phyloP scores from a whole-genome alignment of 2,113 vertebrate genomes.

The Oncorhynchus gorbuscha region DNA sequence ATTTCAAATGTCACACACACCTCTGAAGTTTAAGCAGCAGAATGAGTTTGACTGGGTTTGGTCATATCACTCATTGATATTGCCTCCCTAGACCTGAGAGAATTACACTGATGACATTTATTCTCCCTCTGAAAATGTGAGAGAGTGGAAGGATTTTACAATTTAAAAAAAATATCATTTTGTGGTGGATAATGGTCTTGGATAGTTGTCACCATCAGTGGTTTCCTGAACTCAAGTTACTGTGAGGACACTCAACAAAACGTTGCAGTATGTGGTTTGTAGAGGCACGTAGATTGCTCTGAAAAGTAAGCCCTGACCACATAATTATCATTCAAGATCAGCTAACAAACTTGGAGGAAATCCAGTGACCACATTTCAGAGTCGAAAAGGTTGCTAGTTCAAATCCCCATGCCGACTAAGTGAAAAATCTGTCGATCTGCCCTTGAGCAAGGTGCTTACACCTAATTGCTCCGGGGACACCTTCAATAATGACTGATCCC shows the following conservation, averaged over 20 bases:
- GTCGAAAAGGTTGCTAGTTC: too few species aligned
- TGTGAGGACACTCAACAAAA: background rate
- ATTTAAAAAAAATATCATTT: background rate
- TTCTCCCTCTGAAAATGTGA: background rate
- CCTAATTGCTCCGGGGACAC: too few species aligned
- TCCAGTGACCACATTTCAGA: background rate
- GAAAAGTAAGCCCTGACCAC: background rate
- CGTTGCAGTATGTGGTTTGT: background rate
- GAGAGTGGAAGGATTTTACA: background rate
- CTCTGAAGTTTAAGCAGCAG: slow-evolving; percentile 3
- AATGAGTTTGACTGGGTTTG: background rate
- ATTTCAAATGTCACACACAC: background rate
- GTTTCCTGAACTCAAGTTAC: background rate
- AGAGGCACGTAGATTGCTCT: background rate
- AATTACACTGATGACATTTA: slow-evolving; percentile 7
- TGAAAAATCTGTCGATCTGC: too few species aligned
- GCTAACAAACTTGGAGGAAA: background rate
- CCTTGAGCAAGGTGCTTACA: too few species aligned
- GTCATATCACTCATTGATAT: background rate
- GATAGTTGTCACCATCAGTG: background rate
- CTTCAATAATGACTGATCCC: too few species aligned
- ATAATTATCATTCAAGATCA: background rate
- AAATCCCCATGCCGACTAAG: too few species aligned
- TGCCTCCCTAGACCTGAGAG: background rate
- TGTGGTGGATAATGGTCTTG: background rate